Base-by-base conservation (phyloP, 2,113 vertebrate genomes). In the Psilopsiagon aurifrons region DNA sequence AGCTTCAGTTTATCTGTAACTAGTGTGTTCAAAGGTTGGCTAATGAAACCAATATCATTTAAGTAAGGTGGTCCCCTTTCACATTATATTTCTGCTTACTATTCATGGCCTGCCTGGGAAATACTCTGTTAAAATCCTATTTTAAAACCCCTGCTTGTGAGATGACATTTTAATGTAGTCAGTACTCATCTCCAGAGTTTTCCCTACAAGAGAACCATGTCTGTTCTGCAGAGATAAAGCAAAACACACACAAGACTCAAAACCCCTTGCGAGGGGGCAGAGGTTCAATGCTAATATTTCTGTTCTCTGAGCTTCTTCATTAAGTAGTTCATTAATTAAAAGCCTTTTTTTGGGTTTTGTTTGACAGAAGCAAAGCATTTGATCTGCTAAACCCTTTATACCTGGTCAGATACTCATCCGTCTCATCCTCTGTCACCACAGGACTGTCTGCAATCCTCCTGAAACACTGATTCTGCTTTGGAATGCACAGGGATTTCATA, bases 171-270 rank as follows among this genome's bases (percentile, higher is more conserved):
- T 96, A 86, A 88, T 90, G 92, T 16, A 95, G 84, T 85, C 85
- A 73, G 75, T 77, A 51, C 43, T 90, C 94, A 92, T 84, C 86
- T 93, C 64, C 37, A 46, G 83, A 95, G 68, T 90, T 92, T 82
- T 86, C 37, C 17, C 69, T 55, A 8, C 0, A 4, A 41, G 90
- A 91, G 68, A 60, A 17, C 29, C 0, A 1, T 1, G 2, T 73
- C 93, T 96, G 96, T 88, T 96, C 73, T 60, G 64, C 8, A 0
- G 83, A 95, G 95, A 97, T 97, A 97, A 96, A 94, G 64, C 44
- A 86, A 67, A 88, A 83, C 55, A 93, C 76, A 94, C 37, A 60
- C 4, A 83, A 83, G 39, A 52, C 54, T 83, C 73, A 78, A 80
- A 93, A 51, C 7, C 64, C 70, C 76, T 88, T 0, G 0, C 0